A percentile compares a stretch with the other conserved stretches of the same genome.
These are phyloP conservation scores for Agriopis aurantiaria DNA, from an alignment of 2,888 invertebrate species.

Conservation along the genomic window DNA sequence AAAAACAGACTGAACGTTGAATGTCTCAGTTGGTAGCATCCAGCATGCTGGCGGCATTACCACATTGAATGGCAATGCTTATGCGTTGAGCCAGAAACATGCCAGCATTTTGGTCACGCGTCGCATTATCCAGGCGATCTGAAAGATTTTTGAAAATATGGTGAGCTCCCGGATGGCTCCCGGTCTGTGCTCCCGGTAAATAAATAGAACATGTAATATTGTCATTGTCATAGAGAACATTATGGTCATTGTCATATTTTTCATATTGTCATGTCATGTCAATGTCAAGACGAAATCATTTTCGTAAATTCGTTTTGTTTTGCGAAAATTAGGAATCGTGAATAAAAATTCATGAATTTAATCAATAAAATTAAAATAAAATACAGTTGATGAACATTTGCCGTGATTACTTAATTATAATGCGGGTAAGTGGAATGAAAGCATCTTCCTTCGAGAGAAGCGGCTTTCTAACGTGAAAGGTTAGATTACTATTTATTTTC, in stretches of 20 bases:
- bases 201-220: background rate
- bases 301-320: background rate
- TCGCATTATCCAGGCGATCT: too few species aligned
- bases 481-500: constrained; percentile 19
- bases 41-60: too few species aligned
- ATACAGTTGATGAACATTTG: background rate
- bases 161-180: too few species aligned
- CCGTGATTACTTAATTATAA: constrained; percentile 22
- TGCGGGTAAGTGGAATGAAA: constrained; percentile 44
- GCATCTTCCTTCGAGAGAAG: constrained; percentile 14
- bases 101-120: too few species aligned
- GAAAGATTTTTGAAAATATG: too few species aligned
- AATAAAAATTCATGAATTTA: background rate
- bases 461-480: constrained; percentile 10
- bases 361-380: background rate
- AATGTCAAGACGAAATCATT: too few species aligned
- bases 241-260: background rate
- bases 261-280: background rate
- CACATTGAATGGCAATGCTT: too few species aligned
- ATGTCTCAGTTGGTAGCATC: too few species aligned
- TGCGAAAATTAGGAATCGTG: background rate
- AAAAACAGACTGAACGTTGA: too few species aligned
- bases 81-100: too few species aligned
- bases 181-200: too few species aligned
- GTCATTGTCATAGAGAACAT: background rate